phyloP scores from a whole-genome alignment of 2,888 invertebrate species.

The Isoperla grammatica region DNA sequence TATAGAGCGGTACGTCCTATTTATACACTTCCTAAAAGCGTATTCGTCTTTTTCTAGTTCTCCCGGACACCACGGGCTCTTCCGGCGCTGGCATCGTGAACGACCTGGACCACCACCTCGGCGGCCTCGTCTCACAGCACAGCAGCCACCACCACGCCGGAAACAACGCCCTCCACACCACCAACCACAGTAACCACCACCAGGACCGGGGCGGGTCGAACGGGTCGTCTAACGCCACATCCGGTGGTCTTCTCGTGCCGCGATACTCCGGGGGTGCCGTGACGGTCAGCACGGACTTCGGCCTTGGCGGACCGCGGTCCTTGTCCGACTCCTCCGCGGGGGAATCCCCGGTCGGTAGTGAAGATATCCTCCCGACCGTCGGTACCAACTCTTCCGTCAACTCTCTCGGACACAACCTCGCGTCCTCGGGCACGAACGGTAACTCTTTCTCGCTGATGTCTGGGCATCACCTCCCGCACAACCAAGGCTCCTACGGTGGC shows the following conservation, averaged over 20 bases:
- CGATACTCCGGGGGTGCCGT: conserved; percentile 54
- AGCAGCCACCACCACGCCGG: conserved; percentile 45
- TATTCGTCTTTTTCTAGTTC: conserved; percentile 54
- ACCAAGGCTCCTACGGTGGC: conserved; percentile 51
- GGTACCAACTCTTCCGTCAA: conserved; percentile 64
- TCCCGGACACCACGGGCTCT: conserved; percentile 67
- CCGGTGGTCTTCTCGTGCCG: conserved; percentile 52
- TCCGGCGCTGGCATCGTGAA: conserved; percentile 41
- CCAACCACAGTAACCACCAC: conserved; percentile 20
- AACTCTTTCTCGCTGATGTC: conserved; percentile 59
- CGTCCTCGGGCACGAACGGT: conserved; percentile 44
- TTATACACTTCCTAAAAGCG: too few relatives aligned
- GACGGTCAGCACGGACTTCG: conserved; percentile 54
- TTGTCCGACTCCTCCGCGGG: conserved; percentile 77
- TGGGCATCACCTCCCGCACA: conserved; percentile 48
- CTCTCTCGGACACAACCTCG: conserved; percentile 52
- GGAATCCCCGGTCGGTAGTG: conserved; percentile 40
- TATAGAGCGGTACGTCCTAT: too few relatives aligned
- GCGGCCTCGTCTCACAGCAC: conserved; percentile 53
- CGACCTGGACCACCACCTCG: conserved; percentile 65
- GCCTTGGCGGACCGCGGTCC: conserved; percentile 59
- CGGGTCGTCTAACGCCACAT: conserved; percentile 25
- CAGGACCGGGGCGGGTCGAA: conserved; percentile 27
- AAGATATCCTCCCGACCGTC: conserved; percentile 29
- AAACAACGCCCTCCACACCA: conserved; percentile 38